phyloP scores from a whole-genome alignment of 2,113 vertebrate genomes.

The Scytalopus superciliaris region DNA sequence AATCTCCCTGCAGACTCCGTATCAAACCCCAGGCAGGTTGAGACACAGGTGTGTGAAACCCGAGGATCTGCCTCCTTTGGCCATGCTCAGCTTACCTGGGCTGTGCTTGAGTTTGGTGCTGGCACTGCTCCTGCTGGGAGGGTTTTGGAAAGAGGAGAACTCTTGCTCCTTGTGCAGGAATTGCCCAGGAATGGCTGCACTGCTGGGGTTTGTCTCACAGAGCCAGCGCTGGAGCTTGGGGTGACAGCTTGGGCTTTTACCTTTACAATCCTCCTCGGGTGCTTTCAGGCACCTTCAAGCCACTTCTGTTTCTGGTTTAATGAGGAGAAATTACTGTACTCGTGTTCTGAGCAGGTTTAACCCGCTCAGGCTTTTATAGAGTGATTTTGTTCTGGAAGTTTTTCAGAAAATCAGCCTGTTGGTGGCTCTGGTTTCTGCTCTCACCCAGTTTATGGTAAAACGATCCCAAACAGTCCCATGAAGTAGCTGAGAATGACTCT shows the following conservation, averaged over 20 bases:
- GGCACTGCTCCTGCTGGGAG: neutral
- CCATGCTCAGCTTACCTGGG: neutral
- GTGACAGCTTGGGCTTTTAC: fast-evolving
- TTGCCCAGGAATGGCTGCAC: neutral
- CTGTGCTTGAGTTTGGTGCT: neutral
- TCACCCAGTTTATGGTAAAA: neutral
- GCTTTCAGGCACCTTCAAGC: neutral
- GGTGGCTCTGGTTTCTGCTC: neutral
- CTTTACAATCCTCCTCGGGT: neutral
- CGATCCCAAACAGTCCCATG: neutral
- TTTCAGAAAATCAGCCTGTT: neutral
- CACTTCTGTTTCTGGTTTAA: fast-evolving
- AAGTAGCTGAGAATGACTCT: neutral
- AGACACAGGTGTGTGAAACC: neutral
- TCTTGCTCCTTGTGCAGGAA: neutral
- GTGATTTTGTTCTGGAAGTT: neutral
- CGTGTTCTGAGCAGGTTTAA: neutral
- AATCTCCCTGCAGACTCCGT: neutral
- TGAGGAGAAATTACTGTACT: neutral
- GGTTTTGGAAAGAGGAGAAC: neutral
- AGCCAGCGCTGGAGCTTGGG: neutral
- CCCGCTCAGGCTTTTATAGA: neutral
- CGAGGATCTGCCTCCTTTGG: neutral
- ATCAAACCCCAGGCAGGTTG: neutral
- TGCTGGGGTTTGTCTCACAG: fast-evolving